Percentiles rank a stretch among this genome's conserved stretches.
Evolutionary conservation across 2,113 vertebrate species (phyloP).

Genomic region (chimpanzee (Pan troglodytes)): NHGRI_mPanTro3-v2.1_pri NC_072401.2:55492501-55493000

Average conservation of each 20-base stretch:
- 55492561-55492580: not conserved
- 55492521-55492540: not conserved
- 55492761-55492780: not conserved
- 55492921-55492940: not conserved
- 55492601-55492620: not conserved
- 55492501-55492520: not conserved
- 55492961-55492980: constrained; percentile 56
- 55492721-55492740: not conserved
- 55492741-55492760: not conserved
- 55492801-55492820: not conserved
- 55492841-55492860: not conserved
- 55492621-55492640: not conserved
- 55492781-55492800: not conserved
- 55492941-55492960: not conserved
- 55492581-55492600: not conserved
- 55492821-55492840: not conserved
- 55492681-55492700: not conserved
- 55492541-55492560: not conserved
- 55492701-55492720: not conserved
- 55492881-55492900: not conserved
- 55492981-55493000: not conserved
- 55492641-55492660: not conserved
- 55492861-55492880: not conserved
- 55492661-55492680: fast-evolving
- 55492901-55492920: not conserved